Evolutionary conservation across 2,888 invertebrate species (phyloP).

Genomic region (Alcis repandata): DNA sequence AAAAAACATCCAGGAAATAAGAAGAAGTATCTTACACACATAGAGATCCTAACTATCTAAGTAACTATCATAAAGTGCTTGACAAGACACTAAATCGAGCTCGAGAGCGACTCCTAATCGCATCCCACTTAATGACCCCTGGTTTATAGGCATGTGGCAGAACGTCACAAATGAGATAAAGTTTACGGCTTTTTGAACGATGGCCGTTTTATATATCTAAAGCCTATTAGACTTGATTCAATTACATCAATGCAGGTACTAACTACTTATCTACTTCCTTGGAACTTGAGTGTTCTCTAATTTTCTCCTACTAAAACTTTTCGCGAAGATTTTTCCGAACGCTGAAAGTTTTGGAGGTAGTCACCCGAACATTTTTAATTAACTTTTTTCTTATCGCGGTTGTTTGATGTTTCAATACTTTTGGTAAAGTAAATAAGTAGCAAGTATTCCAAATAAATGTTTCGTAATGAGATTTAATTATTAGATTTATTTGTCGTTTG

Average conservation of each 20-base stretch:
- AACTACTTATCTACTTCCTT: neutral
- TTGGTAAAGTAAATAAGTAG: neutral
- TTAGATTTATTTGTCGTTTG: neutral
- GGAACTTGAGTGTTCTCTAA: neutral
- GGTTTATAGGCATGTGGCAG: slow-evolving; percentile 49
- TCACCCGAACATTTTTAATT: neutral
- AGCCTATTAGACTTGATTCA: slow-evolving; percentile 15
- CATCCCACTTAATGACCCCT: slow-evolving; percentile 44
- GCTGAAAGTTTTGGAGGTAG: neutral
- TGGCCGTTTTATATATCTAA: slow-evolving; percentile 25
- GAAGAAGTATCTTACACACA: neutral
- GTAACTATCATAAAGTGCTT: slow-evolving; percentile 16
- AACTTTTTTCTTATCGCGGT: neutral
- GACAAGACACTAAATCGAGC: slow-evolving; percentile 18
- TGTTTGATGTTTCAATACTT: neutral
- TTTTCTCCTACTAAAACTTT: neutral
- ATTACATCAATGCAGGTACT: slow-evolving; percentile 1
- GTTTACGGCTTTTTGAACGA: slow-evolving; percentile 48
- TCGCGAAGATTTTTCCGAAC: neutral
- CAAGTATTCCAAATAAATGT: neutral
- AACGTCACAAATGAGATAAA: slow-evolving; percentile 46
- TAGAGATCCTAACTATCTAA: neutral
- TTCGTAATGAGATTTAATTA: no score
- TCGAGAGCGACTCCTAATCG: slow-evolving; percentile 34
- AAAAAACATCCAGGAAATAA: neutral